Percentiles rank a stretch among this genome's conserved stretches.
phyloP scores from a whole-genome alignment of 1,140 invertebrate species.

The Panagrolaimus sp. region DNA sequence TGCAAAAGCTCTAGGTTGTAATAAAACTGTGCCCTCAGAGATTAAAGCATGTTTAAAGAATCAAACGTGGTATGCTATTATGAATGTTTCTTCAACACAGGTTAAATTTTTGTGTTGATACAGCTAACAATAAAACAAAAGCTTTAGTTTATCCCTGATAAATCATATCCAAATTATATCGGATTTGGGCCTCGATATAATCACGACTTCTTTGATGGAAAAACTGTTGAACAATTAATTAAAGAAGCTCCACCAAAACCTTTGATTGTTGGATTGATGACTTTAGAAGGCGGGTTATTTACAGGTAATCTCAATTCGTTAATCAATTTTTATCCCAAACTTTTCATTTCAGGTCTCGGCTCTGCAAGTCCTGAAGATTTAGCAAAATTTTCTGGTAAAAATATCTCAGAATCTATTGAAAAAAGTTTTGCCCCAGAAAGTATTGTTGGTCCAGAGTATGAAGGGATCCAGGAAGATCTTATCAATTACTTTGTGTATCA shows the following conservation, averaged over 20 bases:
- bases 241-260: constrained; percentile 22
- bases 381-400: not conserved
- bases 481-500: not conserved
- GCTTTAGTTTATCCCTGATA: not conserved
- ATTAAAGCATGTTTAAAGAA: constrained; percentile 32
- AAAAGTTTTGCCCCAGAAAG: not conserved
- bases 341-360: not conserved
- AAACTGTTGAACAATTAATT: constrained; percentile 22
- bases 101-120: not conserved
- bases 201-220: constrained; percentile 29
- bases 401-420: too few relatives aligned
- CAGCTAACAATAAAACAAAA: not conserved
- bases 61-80: constrained; percentile 25
- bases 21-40: constrained; percentile 16
- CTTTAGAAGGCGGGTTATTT: constrained; percentile 17
- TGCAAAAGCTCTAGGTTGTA: constrained; percentile 24
- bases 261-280: constrained; percentile 19
- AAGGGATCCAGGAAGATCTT: not conserved
- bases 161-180: not conserved
- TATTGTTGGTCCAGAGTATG: not conserved
- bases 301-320: not conserved
- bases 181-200: constrained; percentile 28
- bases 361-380: not conserved
- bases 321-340: not conserved
- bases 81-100: constrained; percentile 14